Conservation (phyloP, 2,888 invertebrate species). For the Diachrysia chrysitis region DNA sequence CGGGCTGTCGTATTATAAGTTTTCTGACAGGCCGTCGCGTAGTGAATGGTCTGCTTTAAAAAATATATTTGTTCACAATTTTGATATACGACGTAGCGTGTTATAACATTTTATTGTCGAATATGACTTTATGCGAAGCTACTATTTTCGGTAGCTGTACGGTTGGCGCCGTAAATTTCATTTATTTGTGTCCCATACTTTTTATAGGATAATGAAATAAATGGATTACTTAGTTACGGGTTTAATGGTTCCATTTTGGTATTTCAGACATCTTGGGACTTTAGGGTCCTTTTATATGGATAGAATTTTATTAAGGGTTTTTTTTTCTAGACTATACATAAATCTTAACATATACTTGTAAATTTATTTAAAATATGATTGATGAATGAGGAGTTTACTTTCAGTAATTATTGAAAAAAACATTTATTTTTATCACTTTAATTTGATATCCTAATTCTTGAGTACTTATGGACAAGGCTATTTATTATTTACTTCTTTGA, state of each 20-base stretch:
- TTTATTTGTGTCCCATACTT: constrained; percentile 44
- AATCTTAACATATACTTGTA: too few relatives aligned
- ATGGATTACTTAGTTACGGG: constrained; percentile 35
- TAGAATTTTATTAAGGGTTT: neutral
- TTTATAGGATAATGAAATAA: constrained; percentile 53
- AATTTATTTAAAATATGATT: too few relatives aligned
- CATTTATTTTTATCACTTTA: too few relatives aligned
- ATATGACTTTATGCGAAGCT: constrained; percentile 36
- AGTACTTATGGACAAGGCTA: too few relatives aligned
- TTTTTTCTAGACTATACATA: too few relatives aligned
- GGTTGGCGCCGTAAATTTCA: constrained; percentile 37
- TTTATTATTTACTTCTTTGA: too few relatives aligned
- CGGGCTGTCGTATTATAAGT: neutral
- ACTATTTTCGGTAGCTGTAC: constrained; percentile 28
- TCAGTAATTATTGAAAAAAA: too few relatives aligned
- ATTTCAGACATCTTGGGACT: constrained; percentile 8
- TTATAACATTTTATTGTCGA: constrained; percentile 30
- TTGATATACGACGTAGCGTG: constrained; percentile 33
- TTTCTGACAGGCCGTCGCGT: constrained; percentile 6
- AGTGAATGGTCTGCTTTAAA: constrained; percentile 14
- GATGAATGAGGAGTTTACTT: too few relatives aligned
- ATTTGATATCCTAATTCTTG: too few relatives aligned
- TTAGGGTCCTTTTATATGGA: neutral
- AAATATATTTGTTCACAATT: constrained; percentile 17
- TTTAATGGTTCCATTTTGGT: constrained; percentile 37